Percentiles rank a stretch among this genome's conserved stretches.
phyloP scores from a whole-genome alignment of 2,888 invertebrate genomes.

The Thyatira batis region DNA sequence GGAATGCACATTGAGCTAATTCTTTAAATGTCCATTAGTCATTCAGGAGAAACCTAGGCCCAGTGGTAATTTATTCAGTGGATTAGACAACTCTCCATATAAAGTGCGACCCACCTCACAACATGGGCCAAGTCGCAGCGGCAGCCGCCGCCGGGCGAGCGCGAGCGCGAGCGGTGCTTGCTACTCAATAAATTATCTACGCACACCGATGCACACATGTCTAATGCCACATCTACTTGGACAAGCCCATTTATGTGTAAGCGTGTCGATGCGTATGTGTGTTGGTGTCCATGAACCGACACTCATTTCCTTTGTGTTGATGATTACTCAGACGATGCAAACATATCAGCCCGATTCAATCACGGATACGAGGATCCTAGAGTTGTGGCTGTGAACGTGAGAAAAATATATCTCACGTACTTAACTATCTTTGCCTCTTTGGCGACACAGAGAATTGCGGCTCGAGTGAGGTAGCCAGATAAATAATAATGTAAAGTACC shows the following conservation, averaged over 20 bases:
- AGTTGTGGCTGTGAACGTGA: slow-evolving; percentile 14
- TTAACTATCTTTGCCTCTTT: slow-evolving; percentile 6
- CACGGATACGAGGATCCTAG: slow-evolving; percentile 27
- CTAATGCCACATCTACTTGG: slow-evolving; percentile 30
- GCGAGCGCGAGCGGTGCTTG: slow-evolving; percentile 41
- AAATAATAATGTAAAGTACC: too few species aligned
- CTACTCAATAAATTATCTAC: slow-evolving; percentile 62
- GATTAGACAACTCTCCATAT: slow-evolving; percentile 76
- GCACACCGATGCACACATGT: slow-evolving; percentile 43
- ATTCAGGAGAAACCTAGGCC: slow-evolving; percentile 74
- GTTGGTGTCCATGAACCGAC: slow-evolving; percentile 39
- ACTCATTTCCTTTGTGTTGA: slow-evolving; percentile 55
- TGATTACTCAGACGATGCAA: slow-evolving; percentile 39
- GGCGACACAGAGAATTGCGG: too few species aligned
- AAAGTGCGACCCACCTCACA: slow-evolving; percentile 67
- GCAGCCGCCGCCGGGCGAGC: slow-evolving; percentile 18
- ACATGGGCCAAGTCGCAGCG: slow-evolving; percentile 24
- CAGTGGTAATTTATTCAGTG: slow-evolving; percentile 70
- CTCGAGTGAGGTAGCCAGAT: too few species aligned
- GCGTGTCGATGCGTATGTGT: slow-evolving; percentile 32
- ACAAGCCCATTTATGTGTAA: slow-evolving; percentile 34
- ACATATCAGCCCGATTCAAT: slow-evolving; percentile 32
- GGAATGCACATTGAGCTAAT: slow-evolving; percentile 58
- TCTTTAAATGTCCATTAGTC: slow-evolving; percentile 68
- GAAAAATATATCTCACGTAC: slow-evolving; percentile 19